These are phyloP conservation scores for Magallana angulata DNA, from an alignment of 1,140 invertebrate species.

Conservation along the genomic window DNA sequence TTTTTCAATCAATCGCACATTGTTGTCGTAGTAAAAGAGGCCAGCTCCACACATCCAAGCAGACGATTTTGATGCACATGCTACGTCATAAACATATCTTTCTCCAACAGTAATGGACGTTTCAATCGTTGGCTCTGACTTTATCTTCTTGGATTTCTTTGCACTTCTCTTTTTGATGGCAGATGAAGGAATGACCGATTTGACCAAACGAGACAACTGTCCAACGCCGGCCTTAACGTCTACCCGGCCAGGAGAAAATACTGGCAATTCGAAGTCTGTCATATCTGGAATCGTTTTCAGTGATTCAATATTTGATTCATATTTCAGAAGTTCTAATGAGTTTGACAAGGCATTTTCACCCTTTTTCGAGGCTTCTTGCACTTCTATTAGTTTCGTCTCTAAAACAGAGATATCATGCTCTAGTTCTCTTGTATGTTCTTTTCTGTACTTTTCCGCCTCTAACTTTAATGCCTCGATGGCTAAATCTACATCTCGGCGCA, in stretches of 20 bases:
- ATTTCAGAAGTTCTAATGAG: background rate
- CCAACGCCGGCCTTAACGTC: background rate
- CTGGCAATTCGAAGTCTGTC: conserved; percentile 1
- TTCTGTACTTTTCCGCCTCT: background rate
- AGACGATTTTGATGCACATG: background rate
- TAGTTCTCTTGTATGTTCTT: background rate
- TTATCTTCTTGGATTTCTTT: background rate
- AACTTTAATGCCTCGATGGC: background rate
- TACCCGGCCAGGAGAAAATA: background rate
- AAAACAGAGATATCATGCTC: background rate
- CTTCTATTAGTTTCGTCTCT: background rate
- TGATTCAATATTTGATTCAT: background rate
- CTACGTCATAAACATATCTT: background rate
- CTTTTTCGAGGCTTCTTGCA: background rate
- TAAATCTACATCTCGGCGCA: background rate
- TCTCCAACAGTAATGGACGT: background rate
- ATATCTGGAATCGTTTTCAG: conserved; percentile 8
- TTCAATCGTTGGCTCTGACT: background rate
- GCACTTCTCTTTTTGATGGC: background rate
- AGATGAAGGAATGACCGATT: background rate
- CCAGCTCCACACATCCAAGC: conserved; percentile 22
- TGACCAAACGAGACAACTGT: background rate
- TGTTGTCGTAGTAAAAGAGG: conserved; percentile 17
- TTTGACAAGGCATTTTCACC: background rate
- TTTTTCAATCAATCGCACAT: background rate